phyloP scores from a whole-genome alignment of 2,888 invertebrate species.

The Agonopterix subpropinquella region DNA sequence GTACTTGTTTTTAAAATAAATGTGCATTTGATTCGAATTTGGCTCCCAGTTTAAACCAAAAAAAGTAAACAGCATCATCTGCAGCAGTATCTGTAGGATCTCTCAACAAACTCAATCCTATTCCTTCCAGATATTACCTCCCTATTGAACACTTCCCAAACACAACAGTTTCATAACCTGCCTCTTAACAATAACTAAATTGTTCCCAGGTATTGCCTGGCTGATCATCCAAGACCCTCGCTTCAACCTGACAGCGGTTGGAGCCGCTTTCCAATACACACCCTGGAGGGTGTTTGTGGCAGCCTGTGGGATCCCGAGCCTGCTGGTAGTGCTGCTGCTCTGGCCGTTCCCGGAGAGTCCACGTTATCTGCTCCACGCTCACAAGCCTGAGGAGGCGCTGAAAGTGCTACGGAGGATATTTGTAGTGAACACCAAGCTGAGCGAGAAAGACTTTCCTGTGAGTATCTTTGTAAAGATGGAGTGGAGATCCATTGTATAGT shows the following conservation, averaged over 20 bases:
- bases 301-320: slow-evolving; percentile 75
- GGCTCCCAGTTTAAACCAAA: too few species aligned
- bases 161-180: too few species aligned
- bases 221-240: slow-evolving; percentile 54
- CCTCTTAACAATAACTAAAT: neutral
- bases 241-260: slow-evolving; percentile 44
- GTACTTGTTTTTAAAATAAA: too few species aligned
- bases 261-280: slow-evolving; percentile 60
- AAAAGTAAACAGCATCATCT: too few species aligned
- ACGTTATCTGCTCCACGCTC: slow-evolving; percentile 68
- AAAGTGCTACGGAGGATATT: slow-evolving; percentile 73
- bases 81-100: too few species aligned
- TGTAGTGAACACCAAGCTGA: slow-evolving; percentile 66
- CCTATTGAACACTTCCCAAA: too few species aligned
- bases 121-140: too few species aligned
- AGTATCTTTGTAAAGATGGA: slow-evolving; percentile 19
- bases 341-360: slow-evolving; percentile 77
- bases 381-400: slow-evolving; percentile 65
- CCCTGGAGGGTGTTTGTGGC: slow-evolving; percentile 80
- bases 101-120: too few species aligned
- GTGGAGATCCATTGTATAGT: neutral
- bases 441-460: slow-evolving; percentile 71
- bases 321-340: slow-evolving; percentile 65
- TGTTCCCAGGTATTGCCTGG: slow-evolving; percentile 58
- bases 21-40: too few species aligned